phyloP scores from a whole-genome alignment of 2,888 invertebrate species.

The Lithophane semibrunnea region DNA sequence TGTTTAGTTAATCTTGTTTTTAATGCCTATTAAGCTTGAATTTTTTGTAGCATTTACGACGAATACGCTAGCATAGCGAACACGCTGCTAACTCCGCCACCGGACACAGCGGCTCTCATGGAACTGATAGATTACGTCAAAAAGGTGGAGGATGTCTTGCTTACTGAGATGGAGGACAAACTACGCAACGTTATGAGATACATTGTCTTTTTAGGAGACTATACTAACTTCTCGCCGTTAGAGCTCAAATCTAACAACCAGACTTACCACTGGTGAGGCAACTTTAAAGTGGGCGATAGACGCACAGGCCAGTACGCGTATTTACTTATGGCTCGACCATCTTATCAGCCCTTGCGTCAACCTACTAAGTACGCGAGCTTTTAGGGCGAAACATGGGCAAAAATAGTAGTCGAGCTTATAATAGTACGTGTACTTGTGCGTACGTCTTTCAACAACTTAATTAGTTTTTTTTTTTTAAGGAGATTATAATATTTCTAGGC shows the following conservation, averaged over 20 bases:
- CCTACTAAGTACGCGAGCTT: not conserved
- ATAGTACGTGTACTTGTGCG: no score
- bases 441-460: not conserved
- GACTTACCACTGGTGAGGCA: conserved; percentile 94
- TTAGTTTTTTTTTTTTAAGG: not conserved
- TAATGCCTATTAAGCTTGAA: not conserved
- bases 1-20: conserved; percentile 41
- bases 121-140: conserved; percentile 94
- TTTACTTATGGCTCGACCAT: not conserved
- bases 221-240: conserved; percentile 94
- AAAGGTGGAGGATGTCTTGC: conserved; percentile 92
- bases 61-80: conserved; percentile 96
- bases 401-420: not conserved
- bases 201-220: conserved; percentile 96
- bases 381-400: not conserved
- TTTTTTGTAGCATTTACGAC: conserved; percentile 92
- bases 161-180: conserved; percentile 94
- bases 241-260: conserved; percentile 97
- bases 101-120: conserved; percentile 96
- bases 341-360: not conserved
- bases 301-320: not conserved
- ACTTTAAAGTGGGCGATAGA: not conserved
- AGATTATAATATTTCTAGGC: not conserved
- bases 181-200: conserved; percentile 92
- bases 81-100: conserved; percentile 94